Evolutionary conservation across 2,797 vertebrate genomes (phyloP).

Genomic region (Syngnathus rostellatus): DNA sequence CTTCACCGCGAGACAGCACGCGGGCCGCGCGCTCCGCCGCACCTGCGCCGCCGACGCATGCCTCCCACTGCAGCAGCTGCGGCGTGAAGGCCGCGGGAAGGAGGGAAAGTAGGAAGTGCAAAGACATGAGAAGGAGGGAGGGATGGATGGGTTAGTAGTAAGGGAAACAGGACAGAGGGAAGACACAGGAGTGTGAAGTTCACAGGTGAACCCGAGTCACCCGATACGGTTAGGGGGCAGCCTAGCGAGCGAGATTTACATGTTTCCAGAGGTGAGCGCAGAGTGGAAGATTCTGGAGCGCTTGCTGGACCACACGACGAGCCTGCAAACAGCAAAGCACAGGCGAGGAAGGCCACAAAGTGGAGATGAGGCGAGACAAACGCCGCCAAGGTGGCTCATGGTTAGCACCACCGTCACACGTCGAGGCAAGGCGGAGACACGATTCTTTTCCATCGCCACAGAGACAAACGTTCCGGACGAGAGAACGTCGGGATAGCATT

Average conservation of each 20-base stretch:
- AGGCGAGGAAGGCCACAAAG: conserved; percentile 39
- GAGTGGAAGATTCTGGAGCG: conserved; percentile 87
- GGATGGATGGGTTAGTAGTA: no score
- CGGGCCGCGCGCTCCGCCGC: conserved; percentile 71
- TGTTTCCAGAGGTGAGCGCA: conserved; percentile 95
- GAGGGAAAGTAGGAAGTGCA: no score
- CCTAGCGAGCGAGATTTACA: conserved; percentile 73
- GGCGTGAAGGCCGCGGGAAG: conserved; percentile 29
- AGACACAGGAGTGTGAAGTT: no score
- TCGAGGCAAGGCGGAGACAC: not conserved
- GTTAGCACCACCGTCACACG: no score
- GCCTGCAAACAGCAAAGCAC: conserved; percentile 74
- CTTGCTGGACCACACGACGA: conserved; percentile 85
- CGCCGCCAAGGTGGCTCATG: not conserved
- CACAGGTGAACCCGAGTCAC: no score
- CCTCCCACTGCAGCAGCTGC: conserved; percentile 94
- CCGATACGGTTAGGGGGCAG: no score
- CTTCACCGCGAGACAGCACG: conserved; percentile 88
- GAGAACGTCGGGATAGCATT: not conserved
- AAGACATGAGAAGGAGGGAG: conserved; percentile 34
- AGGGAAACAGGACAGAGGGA: no score
- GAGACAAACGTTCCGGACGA: not conserved
- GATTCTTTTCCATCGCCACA: not conserved
- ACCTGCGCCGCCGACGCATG: conserved; percentile 23
- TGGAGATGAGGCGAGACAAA: not conserved